Percentiles rank a stretch among this genome's conserved stretches.
Conservation (phyloP, 1,140 invertebrate genomes). For the Drosophila teissieri region DNA sequence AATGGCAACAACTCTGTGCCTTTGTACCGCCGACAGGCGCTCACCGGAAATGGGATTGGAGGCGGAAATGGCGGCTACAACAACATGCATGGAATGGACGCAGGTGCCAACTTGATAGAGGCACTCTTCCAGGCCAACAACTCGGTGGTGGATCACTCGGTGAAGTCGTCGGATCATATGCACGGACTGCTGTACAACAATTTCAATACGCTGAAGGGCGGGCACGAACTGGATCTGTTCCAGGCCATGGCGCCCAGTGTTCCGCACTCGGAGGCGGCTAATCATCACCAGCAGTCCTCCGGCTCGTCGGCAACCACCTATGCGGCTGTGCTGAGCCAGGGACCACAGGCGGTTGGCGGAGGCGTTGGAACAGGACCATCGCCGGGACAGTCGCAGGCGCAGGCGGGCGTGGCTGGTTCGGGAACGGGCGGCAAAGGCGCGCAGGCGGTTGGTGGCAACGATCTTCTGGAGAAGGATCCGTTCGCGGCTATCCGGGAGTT, state of each 20-base stretch:
- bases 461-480: constrained; percentile 78
- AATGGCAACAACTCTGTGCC: constrained; percentile 84
- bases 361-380: constrained; percentile 21
- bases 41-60: constrained; percentile 63
- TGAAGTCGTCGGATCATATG: constrained; percentile 64
- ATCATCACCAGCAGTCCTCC: constrained; percentile 51
- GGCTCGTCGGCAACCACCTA: constrained; percentile 80
- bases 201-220: constrained; percentile 58
- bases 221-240: constrained; percentile 74
- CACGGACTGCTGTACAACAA: constrained; percentile 75
- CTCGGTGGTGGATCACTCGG: constrained; percentile 50
- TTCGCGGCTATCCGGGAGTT: constrained; percentile 83
- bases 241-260: constrained; percentile 40
- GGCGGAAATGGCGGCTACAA: constrained; percentile 67
- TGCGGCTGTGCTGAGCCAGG: constrained; percentile 85
- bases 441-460: constrained; percentile 49
- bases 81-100: constrained; percentile 67
- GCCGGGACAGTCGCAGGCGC: constrained; percentile 40
- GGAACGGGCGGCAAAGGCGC: constrained; percentile 37
- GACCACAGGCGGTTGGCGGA: constrained; percentile 59
- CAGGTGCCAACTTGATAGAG: constrained; percentile 71
- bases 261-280: constrained; percentile 21
- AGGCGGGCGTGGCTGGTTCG: constrained; percentile 23
- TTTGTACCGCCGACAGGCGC: constrained; percentile 85
- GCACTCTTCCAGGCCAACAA: constrained; percentile 76